A percentile compares a stretch with the other conserved stretches of the same genome.
phyloP scores from a whole-genome alignment of 1,140 invertebrate species.

The Hermatobates lingyangjiaoensis region DNA sequence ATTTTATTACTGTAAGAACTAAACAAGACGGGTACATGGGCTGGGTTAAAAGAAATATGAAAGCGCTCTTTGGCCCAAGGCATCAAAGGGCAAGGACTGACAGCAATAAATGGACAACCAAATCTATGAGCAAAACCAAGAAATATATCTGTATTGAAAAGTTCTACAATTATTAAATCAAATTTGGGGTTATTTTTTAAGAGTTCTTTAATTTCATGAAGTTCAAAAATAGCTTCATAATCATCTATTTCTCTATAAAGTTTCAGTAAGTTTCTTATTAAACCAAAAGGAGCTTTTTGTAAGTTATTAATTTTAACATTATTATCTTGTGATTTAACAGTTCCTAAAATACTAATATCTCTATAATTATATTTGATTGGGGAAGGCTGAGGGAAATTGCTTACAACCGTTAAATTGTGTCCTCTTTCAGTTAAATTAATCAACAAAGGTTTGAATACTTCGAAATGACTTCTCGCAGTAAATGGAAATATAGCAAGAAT shows the following conservation, averaged over 20 bases:
- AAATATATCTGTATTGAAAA: conserved; percentile 19
- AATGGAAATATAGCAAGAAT: conserved; percentile 22
- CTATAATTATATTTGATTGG: conserved; percentile 29
- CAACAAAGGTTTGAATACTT: conserved; percentile 21
- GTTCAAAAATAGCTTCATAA: conserved; percentile 4
- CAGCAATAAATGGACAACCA: conserved; percentile 35
- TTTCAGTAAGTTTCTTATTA: background rate
- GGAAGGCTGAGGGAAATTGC: conserved; percentile 26
- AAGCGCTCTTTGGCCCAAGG: conserved; percentile 32
- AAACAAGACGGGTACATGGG: conserved; percentile 9
- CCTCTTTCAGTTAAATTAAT: conserved; percentile 19
- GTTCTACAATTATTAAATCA: conserved; percentile 21
- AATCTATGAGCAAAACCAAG: conserved; percentile 21
- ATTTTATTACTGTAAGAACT: conserved; percentile 7
- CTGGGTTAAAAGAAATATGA: conserved; percentile 8
- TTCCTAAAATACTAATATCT: conserved; percentile 23
- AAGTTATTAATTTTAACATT: conserved; percentile 2
- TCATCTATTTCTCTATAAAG: background rate
- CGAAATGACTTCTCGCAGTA: conserved; percentile 22
- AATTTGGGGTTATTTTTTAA: conserved; percentile 22
- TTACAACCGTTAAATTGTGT: conserved; percentile 21
- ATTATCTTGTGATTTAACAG: background rate
- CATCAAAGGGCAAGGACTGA: conserved; percentile 33
- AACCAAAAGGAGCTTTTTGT: background rate
- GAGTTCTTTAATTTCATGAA: conserved; percentile 27